These are phyloP conservation scores for Xenopus tropicalis DNA, from an alignment of 2,113 vertebrate species.

Conservation along the genomic window DNA sequence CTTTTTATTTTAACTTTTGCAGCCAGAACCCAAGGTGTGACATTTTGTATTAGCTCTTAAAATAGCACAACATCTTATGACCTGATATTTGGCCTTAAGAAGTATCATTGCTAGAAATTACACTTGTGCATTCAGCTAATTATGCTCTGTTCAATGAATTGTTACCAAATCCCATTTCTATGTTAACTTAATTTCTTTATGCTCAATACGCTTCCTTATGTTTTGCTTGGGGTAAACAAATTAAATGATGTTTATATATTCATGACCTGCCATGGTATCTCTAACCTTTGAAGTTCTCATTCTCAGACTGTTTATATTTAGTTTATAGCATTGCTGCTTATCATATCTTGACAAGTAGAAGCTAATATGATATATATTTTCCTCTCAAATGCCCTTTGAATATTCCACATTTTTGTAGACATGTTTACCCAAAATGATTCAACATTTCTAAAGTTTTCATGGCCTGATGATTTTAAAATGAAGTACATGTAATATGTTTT, in stretches of 20 bases:
- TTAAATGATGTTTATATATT: slow-evolving; percentile 35
- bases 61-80: slow-evolving; percentile 26
- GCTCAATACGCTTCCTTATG: slow-evolving; percentile 32
- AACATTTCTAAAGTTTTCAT: no score
- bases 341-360: not conserved
- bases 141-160: slow-evolving; percentile 41
- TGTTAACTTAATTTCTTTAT: slow-evolving; percentile 36
- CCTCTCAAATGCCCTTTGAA: no score
- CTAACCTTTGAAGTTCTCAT: slow-evolving; percentile 11
- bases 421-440: no score
- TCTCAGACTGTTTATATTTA: slow-evolving; percentile 12
- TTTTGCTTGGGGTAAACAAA: slow-evolving; percentile 27
- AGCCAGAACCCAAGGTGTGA: slow-evolving; percentile 30
- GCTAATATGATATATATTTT: no score
- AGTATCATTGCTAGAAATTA: slow-evolving; percentile 37
- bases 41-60: slow-evolving; percentile 20
- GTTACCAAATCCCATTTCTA: slow-evolving; percentile 35
- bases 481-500: no score
- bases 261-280: slow-evolving; percentile 22
- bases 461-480: no score
- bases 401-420: no score
- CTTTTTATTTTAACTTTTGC: slow-evolving; percentile 29
- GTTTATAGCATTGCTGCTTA: slow-evolving; percentile 16
- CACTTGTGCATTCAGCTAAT: slow-evolving; percentile 38
- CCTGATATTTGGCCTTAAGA: slow-evolving; percentile 38